Evolutionary conservation across 1,140 invertebrate species (phyloP).

Genomic region (Zaprionus inermis): DNA sequence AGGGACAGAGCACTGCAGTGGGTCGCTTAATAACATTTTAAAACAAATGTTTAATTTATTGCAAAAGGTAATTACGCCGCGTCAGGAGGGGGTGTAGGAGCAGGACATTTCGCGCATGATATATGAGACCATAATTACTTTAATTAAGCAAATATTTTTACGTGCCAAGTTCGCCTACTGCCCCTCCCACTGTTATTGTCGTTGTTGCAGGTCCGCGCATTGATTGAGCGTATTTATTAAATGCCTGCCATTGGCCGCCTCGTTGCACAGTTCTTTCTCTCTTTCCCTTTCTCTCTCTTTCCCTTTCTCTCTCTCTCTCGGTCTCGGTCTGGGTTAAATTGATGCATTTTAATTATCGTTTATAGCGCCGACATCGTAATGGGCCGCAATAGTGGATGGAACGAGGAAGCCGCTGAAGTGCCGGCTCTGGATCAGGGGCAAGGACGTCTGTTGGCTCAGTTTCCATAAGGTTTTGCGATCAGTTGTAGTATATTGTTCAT

Average conservation of each 20-base stretch:
- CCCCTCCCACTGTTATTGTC: conserved; percentile 1
- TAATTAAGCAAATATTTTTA: conserved; percentile 81
- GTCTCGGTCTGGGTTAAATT: conserved; percentile 53
- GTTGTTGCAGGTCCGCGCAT: conserved; percentile 48
- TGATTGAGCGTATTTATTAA: conserved; percentile 80
- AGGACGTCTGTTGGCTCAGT: not conserved
- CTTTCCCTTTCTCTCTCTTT: not conserved
- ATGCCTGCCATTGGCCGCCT: conserved; percentile 68
- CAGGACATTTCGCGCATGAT: conserved; percentile 53
- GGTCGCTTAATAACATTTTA: conserved; percentile 75
- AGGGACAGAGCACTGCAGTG: not conserved
- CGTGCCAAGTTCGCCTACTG: conserved; percentile 48
- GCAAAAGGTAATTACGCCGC: conserved; percentile 75
- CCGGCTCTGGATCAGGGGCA: not conserved
- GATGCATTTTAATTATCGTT: conserved; percentile 77
- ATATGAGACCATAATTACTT: conserved; percentile 82
- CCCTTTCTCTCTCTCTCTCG: not conserved
- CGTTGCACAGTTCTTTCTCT: conserved; percentile 7
- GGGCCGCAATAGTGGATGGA: not conserved
- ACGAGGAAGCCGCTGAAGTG: not conserved
- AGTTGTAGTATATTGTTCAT: not conserved
- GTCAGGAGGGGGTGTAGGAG: not conserved
- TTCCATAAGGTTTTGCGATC: not conserved
- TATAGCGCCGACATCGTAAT: conserved; percentile 45
- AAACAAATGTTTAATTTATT: conserved; percentile 79